Conservation (phyloP, 2,888 invertebrate genomes). For the Cynaeus angustus region DNA sequence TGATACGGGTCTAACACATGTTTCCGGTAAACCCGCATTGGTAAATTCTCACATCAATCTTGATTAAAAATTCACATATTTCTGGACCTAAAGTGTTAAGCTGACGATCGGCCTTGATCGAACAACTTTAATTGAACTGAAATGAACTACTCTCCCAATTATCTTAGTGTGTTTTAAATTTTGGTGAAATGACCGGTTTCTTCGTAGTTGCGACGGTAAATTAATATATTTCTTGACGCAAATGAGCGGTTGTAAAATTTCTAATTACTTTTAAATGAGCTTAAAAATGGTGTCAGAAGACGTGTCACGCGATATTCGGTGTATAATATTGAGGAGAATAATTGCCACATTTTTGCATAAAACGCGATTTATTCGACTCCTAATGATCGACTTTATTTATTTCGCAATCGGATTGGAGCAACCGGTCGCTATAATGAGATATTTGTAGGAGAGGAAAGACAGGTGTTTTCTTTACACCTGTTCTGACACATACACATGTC, state of each 20-base stretch:
- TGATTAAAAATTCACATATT: slow-evolving; percentile 29
- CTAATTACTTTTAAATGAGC: slow-evolving; percentile 47
- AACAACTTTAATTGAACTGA: slow-evolving; percentile 31
- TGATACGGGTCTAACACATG: slow-evolving; percentile 60
- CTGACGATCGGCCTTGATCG: not conserved
- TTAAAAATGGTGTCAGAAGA: slow-evolving; percentile 24
- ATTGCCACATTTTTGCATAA: slow-evolving; percentile 43
- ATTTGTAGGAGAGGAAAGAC: slow-evolving; percentile 55
- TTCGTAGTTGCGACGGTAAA: slow-evolving; percentile 13
- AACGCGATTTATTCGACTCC: slow-evolving; percentile 44
- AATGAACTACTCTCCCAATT: slow-evolving; percentile 32
- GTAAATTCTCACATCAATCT: slow-evolving; percentile 39
- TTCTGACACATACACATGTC: slow-evolving; percentile 63
- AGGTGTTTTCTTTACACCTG: slow-evolving; percentile 63
- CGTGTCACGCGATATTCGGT: slow-evolving; percentile 32
- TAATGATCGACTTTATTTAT: slow-evolving; percentile 34
- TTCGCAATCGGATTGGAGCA: slow-evolving; percentile 41
- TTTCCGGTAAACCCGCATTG: slow-evolving; percentile 57
- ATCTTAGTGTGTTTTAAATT: slow-evolving; percentile 40
- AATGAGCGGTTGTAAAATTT: slow-evolving; percentile 47
- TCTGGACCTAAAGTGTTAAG: not conserved
- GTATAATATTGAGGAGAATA: slow-evolving; percentile 25
- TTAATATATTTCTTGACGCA: slow-evolving; percentile 32
- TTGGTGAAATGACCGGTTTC: slow-evolving; percentile 24
- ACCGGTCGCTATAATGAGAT: slow-evolving; percentile 48